Base-by-base conservation (phyloP, 2,888 invertebrate species). In the Pycnomerus fuliginosus region DNA sequence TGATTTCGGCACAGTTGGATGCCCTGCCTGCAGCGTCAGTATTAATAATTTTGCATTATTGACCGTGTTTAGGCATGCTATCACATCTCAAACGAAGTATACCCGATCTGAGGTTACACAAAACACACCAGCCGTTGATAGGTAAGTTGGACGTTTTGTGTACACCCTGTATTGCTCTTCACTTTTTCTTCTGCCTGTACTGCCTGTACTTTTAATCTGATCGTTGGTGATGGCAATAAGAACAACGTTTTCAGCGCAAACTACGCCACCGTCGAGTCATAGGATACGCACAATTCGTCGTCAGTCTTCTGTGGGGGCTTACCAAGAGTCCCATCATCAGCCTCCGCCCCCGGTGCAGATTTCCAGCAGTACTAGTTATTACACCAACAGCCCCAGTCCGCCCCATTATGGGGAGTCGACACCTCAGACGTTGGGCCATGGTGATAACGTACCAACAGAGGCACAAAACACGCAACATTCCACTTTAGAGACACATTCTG, bases 11-110 rank as follows among this genome's bases (percentile, higher is more conserved):
- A n/a, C n/a, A n/a, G 20, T 20, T 20, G 20, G 20, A 7, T 20
- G 20, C n/a, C n/a, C n/a, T n/a, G n/a, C n/a, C n/a, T n/a, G n/a
- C n/a, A n/a, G n/a, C n/a, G n/a, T n/a, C n/a, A n/a, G n/a, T n/a
- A n/a, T n/a, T n/a, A n/a, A 20, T 20, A 10, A 54, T 56, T 55
- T 62, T 62, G 58, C 65, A 57, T n/a, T 64, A 64, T 63, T 56
- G 57, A 62, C 56, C 60, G 68, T 76, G 76, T 83, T 80, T 82
- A 87, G 87, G 88, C 83, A 85, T 87, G 85, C 82, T 88, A 81
- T 84, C 85, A 78, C 86, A 87, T 78, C 84, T 88, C 78, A 87
- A 87, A 83, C 80, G 87, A 82, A 88, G 88, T 81, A 84, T 89
- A 78, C 87, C 87, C 73, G 88, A 88, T 77, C 83, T 88, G 74